phyloP scores from a whole-genome alignment of 2,888 invertebrate genomes.

The Flexamia atlantica region DNA sequence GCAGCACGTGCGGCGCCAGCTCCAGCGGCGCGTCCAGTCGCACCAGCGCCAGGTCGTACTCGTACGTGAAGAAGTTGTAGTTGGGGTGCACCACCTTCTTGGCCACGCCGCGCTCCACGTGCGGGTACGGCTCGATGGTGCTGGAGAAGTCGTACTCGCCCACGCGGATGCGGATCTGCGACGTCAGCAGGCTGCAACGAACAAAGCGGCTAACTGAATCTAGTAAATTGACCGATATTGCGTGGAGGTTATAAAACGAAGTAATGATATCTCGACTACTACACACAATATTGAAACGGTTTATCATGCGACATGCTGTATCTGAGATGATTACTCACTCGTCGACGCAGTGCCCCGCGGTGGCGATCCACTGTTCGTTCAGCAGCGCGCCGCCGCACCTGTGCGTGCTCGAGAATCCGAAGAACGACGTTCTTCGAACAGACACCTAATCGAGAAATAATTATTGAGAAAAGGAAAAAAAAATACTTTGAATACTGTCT shows the following conservation, averaged over 20 bases:
- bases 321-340: conserved; percentile 82
- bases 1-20: conserved; percentile 92
- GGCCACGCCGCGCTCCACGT: conserved; percentile 90
- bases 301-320: too few relatives aligned
- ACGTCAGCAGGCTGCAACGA: conserved; percentile 86
- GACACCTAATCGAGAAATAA: conserved; percentile 85
- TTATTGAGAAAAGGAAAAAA: too few relatives aligned
- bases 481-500: too few relatives aligned
- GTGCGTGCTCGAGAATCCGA: conserved; percentile 95
- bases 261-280: too few relatives aligned
- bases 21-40: conserved; percentile 89
- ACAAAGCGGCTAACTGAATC: too few relatives aligned
- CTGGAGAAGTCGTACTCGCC: conserved; percentile 96
- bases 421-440: conserved; percentile 93
- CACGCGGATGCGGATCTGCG: conserved; percentile 93
- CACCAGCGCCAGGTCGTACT: conserved; percentile 93
- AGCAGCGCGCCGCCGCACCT: conserved; percentile 95
- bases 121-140: conserved; percentile 90
- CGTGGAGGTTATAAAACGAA: too few relatives aligned
- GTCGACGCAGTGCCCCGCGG: conserved; percentile 96
- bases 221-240: too few relatives aligned
- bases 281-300: too few relatives aligned
- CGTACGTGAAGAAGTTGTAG: conserved; percentile 97
- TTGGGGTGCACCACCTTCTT: conserved; percentile 94
- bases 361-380: conserved; percentile 96